Base-by-base conservation (phyloP, 2,888 invertebrate genomes). In the Amorpha juglandis region DNA sequence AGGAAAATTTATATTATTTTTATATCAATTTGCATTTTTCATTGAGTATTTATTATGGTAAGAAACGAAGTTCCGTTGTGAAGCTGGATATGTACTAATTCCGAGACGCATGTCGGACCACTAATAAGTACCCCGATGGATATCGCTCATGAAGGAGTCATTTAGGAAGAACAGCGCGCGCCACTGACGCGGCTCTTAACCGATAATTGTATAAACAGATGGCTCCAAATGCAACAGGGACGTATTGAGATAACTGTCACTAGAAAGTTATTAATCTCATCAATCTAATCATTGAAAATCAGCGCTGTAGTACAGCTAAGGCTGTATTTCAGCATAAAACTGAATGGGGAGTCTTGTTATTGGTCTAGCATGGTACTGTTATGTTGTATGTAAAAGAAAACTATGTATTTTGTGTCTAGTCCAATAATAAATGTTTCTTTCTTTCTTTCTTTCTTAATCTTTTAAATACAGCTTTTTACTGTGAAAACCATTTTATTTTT, bases 171-270 rank as follows among this genome's bases (percentile, higher is more conserved):
- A 92, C 92, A 92, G 91, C 90, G 91, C 87, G 88, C 88, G 91
- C 90, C 90, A 89, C 91, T 83, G 86, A 83, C 86, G 83, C 80
- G 87, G 81, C 80, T 89, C 89, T 89, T 88, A 90, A 82, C 89
- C 86, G 91, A 92, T 92, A 92, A 93, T 92, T 93, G 90, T 91
- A 92, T 92, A 91, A 93, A 92, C 92, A 93, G 92, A 93, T 93
- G 92, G 87, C 87, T 88, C 79, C 80, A 78, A 78, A 82, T 78
- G 70, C 68, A 42, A 68, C 89, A 86, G 92, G 80, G 76, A 67
- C 80, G 89, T 16, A 90, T 69, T 35, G 8, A 68, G 68, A 55
- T 19, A 51, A 63, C 6, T 38, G 6, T 1, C 6, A 0, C 45
- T 42, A 7, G n/a, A 11, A 9, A 11, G 42, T 42, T 42, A 42